phyloP scores from a whole-genome alignment of 2,888 invertebrate genomes.

The Drosophila austrosaltans region DNA sequence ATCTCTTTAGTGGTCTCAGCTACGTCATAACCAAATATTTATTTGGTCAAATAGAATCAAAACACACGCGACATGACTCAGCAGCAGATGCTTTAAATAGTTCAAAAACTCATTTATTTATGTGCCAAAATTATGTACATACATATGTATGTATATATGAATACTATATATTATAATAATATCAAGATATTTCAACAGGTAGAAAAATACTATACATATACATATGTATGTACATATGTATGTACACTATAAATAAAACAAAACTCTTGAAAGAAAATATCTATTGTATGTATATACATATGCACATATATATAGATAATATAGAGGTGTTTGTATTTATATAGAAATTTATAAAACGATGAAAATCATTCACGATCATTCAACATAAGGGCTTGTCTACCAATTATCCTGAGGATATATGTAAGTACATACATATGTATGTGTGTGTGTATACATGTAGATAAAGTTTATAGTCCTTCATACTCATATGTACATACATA shows the following conservation, averaged over 20 bases:
- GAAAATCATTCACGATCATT: too few relatives aligned
- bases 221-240: not conserved
- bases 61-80: conserved; percentile 63
- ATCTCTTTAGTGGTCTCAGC: not conserved
- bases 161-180: conserved; percentile 53
- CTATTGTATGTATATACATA: too few relatives aligned
- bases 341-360: too few relatives aligned
- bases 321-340: too few relatives aligned
- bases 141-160: conserved; percentile 44
- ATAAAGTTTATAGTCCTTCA: too few relatives aligned
- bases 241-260: conserved; percentile 15
- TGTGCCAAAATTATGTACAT: conserved; percentile 39
- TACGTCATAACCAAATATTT: conserved; percentile 52
- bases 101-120: conserved; percentile 62
- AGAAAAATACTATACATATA: conserved; percentile 33
- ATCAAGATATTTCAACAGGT: conserved; percentile 58
- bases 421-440: too few relatives aligned
- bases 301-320: too few relatives aligned
- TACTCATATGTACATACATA: too few relatives aligned
- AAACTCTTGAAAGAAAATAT: not conserved
- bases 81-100: conserved; percentile 63
- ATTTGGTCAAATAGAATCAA: conserved; percentile 37
- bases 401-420: too few relatives aligned
- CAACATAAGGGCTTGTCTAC: too few relatives aligned
- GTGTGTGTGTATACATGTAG: too few relatives aligned